phyloP scores from a whole-genome alignment of 2,888 invertebrate genomes.

The Tortricodes alternella region DNA sequence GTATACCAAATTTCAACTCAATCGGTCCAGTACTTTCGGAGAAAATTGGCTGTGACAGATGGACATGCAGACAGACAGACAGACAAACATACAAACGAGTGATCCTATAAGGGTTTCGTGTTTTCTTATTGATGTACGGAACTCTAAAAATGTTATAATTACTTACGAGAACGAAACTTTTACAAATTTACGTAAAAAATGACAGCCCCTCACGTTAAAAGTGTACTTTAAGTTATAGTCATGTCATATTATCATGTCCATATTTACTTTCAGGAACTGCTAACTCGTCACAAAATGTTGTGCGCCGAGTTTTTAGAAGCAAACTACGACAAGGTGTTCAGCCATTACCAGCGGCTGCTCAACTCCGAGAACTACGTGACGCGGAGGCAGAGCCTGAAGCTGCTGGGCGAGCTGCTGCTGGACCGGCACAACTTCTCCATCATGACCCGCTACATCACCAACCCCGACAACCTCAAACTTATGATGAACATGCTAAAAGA shows the following conservation, averaged over 20 bases:
- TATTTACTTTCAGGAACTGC: constrained; percentile 88
- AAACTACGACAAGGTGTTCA: constrained; percentile 99
- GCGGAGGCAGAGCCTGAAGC: constrained; percentile 98
- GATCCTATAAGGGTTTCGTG: too few species aligned
- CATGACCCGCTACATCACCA: constrained; percentile 99
- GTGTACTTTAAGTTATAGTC: too few species aligned
- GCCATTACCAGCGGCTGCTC: constrained; percentile 97
- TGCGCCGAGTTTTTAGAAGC: constrained; percentile 99
- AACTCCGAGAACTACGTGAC: constrained; percentile 99
- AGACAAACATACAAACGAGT: too few species aligned
- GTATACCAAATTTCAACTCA: too few species aligned
- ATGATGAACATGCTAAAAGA: constrained; percentile 99
- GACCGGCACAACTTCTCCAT: constrained; percentile 99
- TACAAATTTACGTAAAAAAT: too few species aligned
- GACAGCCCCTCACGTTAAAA: too few species aligned
- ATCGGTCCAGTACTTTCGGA: too few species aligned
- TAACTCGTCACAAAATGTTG: constrained; percentile 96
- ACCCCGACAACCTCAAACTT: constrained; percentile 99
- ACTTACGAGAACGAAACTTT: too few species aligned
- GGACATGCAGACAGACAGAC: too few species aligned
- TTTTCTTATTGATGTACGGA: too few species aligned
- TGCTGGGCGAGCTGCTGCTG: constrained; percentile 97
- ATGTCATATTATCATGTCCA: background rate
- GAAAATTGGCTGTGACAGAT: too few species aligned
- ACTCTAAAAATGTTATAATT: too few species aligned